Conservation (phyloP, 2,888 invertebrate genomes). For the Noctua comes region DNA sequence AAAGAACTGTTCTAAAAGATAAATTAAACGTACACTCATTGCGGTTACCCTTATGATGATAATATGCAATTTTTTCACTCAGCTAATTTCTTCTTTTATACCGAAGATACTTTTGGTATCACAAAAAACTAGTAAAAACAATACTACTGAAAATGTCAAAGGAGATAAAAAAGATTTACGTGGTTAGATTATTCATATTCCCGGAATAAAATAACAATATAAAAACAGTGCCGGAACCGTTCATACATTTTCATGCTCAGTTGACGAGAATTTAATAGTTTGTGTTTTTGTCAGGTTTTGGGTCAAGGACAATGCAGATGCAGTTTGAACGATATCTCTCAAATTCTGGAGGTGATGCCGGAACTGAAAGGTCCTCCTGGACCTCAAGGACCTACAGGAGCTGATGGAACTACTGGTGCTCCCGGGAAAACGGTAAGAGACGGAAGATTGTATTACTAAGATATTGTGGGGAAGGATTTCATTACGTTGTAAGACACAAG, state of each 20-base stretch:
- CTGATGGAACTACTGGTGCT: slow-evolving; percentile 94
- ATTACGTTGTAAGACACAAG: not conserved
- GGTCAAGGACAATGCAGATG: slow-evolving; percentile 92
- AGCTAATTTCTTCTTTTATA: not conserved
- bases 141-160: slow-evolving; percentile 3
- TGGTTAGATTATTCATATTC: slow-evolving; percentile 37
- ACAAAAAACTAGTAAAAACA: slow-evolving; percentile 19
- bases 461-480: not conserved
- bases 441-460: not conserved
- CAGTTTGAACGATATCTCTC: slow-evolving; percentile 92
- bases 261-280: slow-evolving; percentile 26
- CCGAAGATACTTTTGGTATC: not conserved
- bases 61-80: too few relatives aligned
- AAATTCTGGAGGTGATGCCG: slow-evolving; percentile 91
- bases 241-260: slow-evolving; percentile 27
- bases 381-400: slow-evolving; percentile 92
- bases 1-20: not conserved
- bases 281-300: slow-evolving; percentile 76
- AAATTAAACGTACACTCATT: not conserved
- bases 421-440: slow-evolving; percentile 94
- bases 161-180: slow-evolving; percentile 14
- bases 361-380: slow-evolving; percentile 93
- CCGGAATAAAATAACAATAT: slow-evolving; percentile 41
- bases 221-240: slow-evolving; percentile 32
- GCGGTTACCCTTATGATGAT: not conserved